Percentiles rank a stretch among this genome's conserved stretches.
Conservation (phyloP, 2,888 invertebrate genomes). For the Leuctra nigra region DNA sequence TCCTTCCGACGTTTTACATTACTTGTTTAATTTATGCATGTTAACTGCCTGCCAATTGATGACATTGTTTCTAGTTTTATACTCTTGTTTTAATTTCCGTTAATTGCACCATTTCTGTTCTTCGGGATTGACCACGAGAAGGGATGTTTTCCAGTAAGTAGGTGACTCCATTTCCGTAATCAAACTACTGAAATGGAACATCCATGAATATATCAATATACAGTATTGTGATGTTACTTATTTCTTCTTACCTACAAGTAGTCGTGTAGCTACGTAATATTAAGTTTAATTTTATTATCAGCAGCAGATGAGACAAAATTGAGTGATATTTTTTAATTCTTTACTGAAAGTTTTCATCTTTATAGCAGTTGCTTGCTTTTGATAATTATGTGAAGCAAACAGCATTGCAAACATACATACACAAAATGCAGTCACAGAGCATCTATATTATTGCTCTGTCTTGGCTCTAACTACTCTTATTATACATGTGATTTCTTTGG, state of each 20-base stretch:
- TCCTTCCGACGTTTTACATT: conserved; percentile 30
- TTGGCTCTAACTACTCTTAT: conserved; percentile 24
- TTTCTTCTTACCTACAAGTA: conserved; percentile 25
- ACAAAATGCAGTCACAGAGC: conserved; percentile 16
- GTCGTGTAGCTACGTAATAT: conserved; percentile 27
- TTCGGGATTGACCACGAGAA: conserved; percentile 56
- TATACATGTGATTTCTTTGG: conserved; percentile 21
- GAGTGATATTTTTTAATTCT: no score
- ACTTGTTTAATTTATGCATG: conserved; percentile 30
- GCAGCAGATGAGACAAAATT: no score
- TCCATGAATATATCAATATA: conserved; percentile 23
- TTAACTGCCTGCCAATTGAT: conserved; percentile 30
- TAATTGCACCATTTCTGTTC: conserved; percentile 59
- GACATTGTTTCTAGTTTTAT: conserved; percentile 31
- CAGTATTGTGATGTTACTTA: conserved; percentile 24
- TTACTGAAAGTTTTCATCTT: conserved; percentile 13
- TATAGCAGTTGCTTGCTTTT: conserved; percentile 16
- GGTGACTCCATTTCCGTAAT: conserved; percentile 36
- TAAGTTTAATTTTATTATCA: conserved; percentile 24
- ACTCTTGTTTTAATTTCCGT: conserved; percentile 44
- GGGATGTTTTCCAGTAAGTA: conserved; percentile 73
- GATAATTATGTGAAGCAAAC: no score
- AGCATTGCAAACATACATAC: background rate
- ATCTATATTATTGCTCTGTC: conserved; percentile 36
- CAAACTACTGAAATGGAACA: conserved; percentile 24